A percentile compares a stretch with the other conserved stretches of the same genome.
phyloP scores from a whole-genome alignment of 2,888 invertebrate genomes.

The Gymnosoma rotundatum region DNA sequence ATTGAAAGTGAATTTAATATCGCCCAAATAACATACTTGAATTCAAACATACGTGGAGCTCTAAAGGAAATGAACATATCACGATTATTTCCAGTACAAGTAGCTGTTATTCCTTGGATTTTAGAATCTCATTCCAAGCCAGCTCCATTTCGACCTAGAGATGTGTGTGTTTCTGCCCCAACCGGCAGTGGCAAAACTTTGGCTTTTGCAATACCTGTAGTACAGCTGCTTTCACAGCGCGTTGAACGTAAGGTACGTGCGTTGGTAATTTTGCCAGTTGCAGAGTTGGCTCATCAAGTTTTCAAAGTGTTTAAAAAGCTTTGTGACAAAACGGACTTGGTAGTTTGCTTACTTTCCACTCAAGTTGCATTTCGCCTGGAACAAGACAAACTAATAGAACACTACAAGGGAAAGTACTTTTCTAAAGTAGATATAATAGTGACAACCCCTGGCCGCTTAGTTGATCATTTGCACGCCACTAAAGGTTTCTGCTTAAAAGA shows the following conservation, averaged over 20 bases:
- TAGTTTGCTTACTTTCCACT: conserved; percentile 88
- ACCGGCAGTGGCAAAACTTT: conserved; percentile 99
- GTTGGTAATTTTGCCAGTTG: conserved; percentile 95
- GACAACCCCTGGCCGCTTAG: conserved; percentile 94
- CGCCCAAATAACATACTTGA: conserved; percentile 83
- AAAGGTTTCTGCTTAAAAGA: conserved; percentile 88
- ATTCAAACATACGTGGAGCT: conserved; percentile 85
- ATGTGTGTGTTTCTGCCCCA: conserved; percentile 97
- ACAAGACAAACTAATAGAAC: conserved; percentile 85
- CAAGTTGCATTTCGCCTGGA: conserved; percentile 86
- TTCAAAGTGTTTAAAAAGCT: conserved; percentile 90
- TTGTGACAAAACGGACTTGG: conserved; percentile 86
- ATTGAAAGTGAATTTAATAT: conserved; percentile 82
- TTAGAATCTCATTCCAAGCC: conserved; percentile 85
- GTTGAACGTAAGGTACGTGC: conserved; percentile 89
- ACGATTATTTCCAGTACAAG: conserved; percentile 93
- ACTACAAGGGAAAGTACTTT: conserved; percentile 81
- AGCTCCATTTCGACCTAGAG: conserved; percentile 88
- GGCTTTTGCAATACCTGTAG: conserved; percentile 95
- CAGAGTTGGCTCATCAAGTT: conserved; percentile 95
- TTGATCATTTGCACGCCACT: conserved; percentile 94
- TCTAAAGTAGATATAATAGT: conserved; percentile 91
- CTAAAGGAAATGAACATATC: conserved; percentile 88
- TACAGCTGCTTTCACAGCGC: conserved; percentile 86
- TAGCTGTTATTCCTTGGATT: conserved; percentile 89